Base-by-base conservation (phyloP, 1,140 invertebrate species). In the Drosophila carrolli region DNA sequence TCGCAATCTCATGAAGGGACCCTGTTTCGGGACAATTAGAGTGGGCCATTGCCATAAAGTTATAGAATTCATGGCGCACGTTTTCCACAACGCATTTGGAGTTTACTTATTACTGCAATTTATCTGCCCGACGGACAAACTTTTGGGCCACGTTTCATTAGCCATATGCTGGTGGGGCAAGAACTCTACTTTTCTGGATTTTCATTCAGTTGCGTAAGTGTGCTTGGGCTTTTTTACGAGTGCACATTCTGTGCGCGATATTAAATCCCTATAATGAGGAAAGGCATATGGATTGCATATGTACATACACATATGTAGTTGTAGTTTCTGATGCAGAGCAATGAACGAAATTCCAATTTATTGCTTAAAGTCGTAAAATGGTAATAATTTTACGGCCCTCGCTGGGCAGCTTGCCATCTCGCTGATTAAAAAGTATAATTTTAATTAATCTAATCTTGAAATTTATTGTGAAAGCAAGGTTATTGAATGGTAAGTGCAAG, bases 31-130 rank as follows among this genome's bases (percentile, higher is more conserved):
- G 46, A 88, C 83, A 86, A 88, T 86, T 86, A 88, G 79, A 86
- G 79, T 68, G 63, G 50, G 81, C 68, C 83, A 88, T 82, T 78
- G 83, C 75, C 83, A 77, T 86, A 86, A 88, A 86, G 83, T 88
- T 88, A 80, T 86, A 68, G 79, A 59, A 86, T 88, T 88, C 83
- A 86, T 88, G 84, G 67, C 47, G 41, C 66, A 88, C 83, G 75
- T 81, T 81, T 63, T 55, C 51, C 61, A 59, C 67, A 67, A 70
- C 78, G 78, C 81, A 73, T 81, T 85, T 80, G 51, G 37, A 63
- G 74, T 70, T 86, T 86, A 86, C 78, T 82, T 88, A 88, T 88
- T 85, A 75, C 77, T 66, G 81, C 76, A 82, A 74, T 80, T 84
- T 85, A 66, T 68, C 67, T 67, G 48, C n/a, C 23, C 32, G 35